Evolutionary conservation across 2,888 invertebrate genomes (phyloP).

Genomic region (Helobdella robusta): DNA sequence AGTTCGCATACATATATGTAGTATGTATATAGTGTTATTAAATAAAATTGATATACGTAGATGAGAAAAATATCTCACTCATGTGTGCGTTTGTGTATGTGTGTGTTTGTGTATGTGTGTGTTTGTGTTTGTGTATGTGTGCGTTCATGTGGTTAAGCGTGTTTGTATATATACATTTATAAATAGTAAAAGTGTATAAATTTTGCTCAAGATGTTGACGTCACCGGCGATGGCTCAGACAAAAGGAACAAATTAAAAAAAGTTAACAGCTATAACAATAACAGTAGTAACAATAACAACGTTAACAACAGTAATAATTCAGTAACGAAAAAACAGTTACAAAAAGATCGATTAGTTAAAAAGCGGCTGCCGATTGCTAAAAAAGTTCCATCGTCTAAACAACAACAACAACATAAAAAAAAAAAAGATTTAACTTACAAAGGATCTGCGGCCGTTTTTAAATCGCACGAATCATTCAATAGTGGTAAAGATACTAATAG

Average conservation of each 20-base stretch:
- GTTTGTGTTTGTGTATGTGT: no score
- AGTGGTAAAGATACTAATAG: background rate
- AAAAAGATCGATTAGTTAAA: background rate
- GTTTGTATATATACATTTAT: no score
- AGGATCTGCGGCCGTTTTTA: background rate
- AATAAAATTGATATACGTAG: no score
- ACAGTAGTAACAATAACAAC: background rate
- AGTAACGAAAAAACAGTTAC: background rate
- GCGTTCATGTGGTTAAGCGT: no score
- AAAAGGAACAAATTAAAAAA: background rate
- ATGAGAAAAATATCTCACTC: no score
- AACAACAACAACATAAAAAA: background rate
- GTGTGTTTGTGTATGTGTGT: no score
- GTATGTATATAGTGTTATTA: no score
- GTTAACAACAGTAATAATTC: slow-evolving; percentile 8
- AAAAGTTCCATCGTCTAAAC: background rate
- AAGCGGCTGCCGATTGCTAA: background rate
- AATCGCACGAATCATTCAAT: background rate
- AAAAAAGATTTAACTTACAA: background rate
- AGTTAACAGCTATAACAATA: background rate
- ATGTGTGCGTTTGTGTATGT: no score
- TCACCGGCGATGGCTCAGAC: background rate
- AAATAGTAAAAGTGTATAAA: no score
- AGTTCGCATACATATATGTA: no score
- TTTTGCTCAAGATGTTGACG: no score